Evolutionary conservation across 2,888 invertebrate species (phyloP).

Genomic region (Phalera bucephala): DNA sequence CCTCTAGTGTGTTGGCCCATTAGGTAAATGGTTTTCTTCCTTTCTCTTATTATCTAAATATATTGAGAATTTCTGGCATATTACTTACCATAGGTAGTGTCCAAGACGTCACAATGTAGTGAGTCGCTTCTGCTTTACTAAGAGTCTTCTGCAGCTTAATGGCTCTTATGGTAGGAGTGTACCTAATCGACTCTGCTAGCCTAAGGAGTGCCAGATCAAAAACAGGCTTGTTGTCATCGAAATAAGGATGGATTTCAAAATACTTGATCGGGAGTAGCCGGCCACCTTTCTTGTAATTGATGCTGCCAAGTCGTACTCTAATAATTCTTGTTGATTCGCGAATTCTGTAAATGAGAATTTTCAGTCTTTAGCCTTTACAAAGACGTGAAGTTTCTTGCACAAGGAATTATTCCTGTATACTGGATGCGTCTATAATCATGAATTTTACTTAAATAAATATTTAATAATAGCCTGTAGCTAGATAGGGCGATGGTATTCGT

Average conservation of each 20-base stretch:
- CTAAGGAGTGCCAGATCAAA: conserved; percentile 61
- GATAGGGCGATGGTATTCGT: no score
- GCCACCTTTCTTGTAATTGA: conserved; percentile 64
- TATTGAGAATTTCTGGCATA: no score
- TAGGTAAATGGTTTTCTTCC: no score
- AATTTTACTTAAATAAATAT: no score
- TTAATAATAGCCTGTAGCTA: no score
- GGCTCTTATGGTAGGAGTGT: conserved; percentile 42
- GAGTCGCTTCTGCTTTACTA: conserved; percentile 42
- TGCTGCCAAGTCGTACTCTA: conserved; percentile 61
- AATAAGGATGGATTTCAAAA: conserved; percentile 60
- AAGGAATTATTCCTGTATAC: no score
- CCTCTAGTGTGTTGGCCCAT: no score
- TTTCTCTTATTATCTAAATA: no score
- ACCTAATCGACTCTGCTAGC: conserved; percentile 40
- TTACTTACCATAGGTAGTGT: conserved; percentile 36
- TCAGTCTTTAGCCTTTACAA: no score
- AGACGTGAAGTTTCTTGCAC: no score
- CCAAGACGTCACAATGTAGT: conserved; percentile 66
- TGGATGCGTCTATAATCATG: no score
- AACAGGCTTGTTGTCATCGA: conserved; percentile 53
- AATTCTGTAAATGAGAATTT: conserved; percentile 40
- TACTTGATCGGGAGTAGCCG: conserved; percentile 48
- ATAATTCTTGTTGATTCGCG: conserved; percentile 47
- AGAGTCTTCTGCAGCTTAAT: conserved; percentile 43